Evolutionary conservation across 2,797 vertebrate species (phyloP), one percentile per base, ranked within the genome.

Genomic region (Parotocinclus haroldoi): DNA sequence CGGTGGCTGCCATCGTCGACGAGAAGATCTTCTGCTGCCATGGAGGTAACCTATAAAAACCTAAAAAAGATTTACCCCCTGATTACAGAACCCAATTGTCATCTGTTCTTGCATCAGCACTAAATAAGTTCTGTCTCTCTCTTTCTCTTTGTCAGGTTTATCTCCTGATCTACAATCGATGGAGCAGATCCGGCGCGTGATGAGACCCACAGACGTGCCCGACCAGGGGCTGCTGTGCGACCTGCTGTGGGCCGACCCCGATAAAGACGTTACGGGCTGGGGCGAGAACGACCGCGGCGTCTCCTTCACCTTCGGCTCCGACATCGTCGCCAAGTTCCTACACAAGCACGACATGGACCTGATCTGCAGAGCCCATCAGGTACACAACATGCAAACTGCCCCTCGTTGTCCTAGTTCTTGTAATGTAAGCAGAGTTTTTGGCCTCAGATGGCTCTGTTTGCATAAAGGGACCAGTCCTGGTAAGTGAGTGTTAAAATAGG

Each of bases 1-100:
- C 96, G 38, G 95, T 98, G 0, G 95, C 96, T 0, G 96, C 96
- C 65, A 98, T 98, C 0, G 96, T 98, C 61, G 96, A 92, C 46
- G 90, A 91, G 78, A 91, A 92, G 85, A 92, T 91, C 73, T 92
- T 91, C 84, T 92, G 90, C 80, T 91, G 90, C 83, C 90, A 92
- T 82, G 90, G 90, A 89, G 90, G 90, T 91, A 85, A 71, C 1
- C n/a, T 38, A 11, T n/a, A 27, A 27, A 27, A n/a, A n/a, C n/a
- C n/a, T n/a, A n/a, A n/a, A n/a, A n/a, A n/a, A n/a, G n/a, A n/a
- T n/a, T n/a, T n/a, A n/a, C 27, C 27, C 2, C 27, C 27, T 27
- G 5, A 2, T 27, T 2, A 27, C 5, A 2, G 5, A 27, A 27
- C 27, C 27, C 27, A 27, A 27, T 2, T 27, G 27, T n/a, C n/a